A percentile compares a stretch with the other conserved stretches of the same genome.
Conservation (phyloP, 2,113 vertebrate genomes). For the Gopherus evgoodei region DNA sequence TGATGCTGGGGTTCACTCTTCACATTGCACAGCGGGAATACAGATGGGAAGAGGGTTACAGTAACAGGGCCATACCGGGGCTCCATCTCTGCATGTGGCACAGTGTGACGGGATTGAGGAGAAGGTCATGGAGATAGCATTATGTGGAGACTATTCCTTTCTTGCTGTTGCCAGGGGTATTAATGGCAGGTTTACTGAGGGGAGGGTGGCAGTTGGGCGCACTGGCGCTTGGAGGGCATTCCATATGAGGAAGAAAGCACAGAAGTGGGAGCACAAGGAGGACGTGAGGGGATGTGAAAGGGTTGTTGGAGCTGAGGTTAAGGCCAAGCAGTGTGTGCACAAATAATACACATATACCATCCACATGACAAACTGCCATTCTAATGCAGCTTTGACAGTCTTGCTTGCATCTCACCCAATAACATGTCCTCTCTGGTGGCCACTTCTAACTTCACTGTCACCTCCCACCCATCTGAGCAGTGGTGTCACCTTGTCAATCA, state of each 20-base stretch:
- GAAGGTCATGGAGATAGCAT: background rate
- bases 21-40: background rate
- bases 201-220: background rate
- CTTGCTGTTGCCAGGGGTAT: background rate
- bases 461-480: background rate
- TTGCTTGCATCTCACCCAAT: background rate
- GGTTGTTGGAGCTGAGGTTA: background rate
- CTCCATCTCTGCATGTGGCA: background rate
- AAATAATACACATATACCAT: background rate
- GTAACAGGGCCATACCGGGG: fast-evolving
- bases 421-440: background rate
- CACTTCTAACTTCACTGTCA: background rate
- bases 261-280: background rate
- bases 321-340: fast-evolving
- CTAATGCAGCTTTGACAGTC: background rate
- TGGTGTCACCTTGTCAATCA: fast-evolving
- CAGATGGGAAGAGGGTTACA: background rate
- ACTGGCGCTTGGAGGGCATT: background rate
- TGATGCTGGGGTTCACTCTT: background rate
- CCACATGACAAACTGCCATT: fast-evolving
- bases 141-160: background rate
- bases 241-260: background rate
- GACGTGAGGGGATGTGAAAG: background rate
- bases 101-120: background rate
- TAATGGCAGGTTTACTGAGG: background rate